phyloP scores from a whole-genome alignment of 2,113 vertebrate species.

The Ornithorhynchus anatinus region DNA sequence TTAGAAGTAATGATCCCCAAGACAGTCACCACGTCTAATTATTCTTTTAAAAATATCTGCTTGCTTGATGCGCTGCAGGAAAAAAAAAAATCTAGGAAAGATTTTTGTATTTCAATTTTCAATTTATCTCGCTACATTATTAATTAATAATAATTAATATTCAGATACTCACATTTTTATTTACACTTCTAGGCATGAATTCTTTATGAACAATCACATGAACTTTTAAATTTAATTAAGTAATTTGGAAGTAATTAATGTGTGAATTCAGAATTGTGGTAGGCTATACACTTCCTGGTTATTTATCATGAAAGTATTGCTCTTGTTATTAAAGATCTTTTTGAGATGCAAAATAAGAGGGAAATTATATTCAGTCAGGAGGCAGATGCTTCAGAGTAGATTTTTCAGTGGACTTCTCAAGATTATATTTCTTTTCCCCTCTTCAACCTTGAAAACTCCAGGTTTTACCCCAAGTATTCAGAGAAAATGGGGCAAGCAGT shows the following conservation, averaged over 20 bases:
- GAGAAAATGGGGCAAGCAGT: background rate
- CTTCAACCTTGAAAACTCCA: background rate
- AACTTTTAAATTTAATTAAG: constrained; percentile 94
- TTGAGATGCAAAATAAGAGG: constrained; percentile 51
- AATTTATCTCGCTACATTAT: constrained; percentile 90
- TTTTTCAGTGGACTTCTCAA: background rate
- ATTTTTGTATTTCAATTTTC: constrained; percentile 71
- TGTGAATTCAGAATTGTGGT: constrained; percentile 71
- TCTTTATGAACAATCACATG: constrained; percentile 87
- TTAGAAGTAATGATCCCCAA: constrained; percentile 91
- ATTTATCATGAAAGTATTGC: constrained; percentile 56
- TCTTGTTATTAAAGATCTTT: constrained; percentile 57
- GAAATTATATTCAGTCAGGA: constrained; percentile 18
- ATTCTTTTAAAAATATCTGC: constrained; percentile 72
- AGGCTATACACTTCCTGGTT: constrained; percentile 56
- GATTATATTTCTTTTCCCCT: rapidly evolving
- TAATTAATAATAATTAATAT: constrained; percentile 97
- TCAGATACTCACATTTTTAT: constrained; percentile 86
- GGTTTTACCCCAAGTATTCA: background rate
- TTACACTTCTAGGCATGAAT: constrained; percentile 93
- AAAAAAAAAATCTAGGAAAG: constrained; percentile 71
- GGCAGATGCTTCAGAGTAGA: constrained; percentile 29
- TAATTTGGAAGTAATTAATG: constrained; percentile 93
- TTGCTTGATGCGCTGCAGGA: constrained; percentile 64
- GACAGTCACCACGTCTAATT: constrained; percentile 84